These are phyloP conservation scores for Epizoanthus stellaris DNA, from an alignment of 92 coral and sea anemone genomes.

Conservation along the genomic window DNA sequence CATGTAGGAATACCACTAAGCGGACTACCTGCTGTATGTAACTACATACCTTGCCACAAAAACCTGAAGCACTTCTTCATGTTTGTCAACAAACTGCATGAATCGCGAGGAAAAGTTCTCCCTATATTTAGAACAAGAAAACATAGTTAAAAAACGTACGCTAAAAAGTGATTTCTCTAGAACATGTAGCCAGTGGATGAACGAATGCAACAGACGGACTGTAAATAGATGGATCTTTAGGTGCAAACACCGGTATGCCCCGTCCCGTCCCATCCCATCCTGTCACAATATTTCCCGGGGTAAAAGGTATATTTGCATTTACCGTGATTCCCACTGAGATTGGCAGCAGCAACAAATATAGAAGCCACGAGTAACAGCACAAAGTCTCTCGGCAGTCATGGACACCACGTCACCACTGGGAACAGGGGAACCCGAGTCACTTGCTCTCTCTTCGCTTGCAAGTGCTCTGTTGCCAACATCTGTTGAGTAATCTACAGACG, in stretches of 20 bases:
- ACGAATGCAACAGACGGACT: too few relatives aligned
- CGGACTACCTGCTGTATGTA: neutral
- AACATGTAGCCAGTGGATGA: neutral
- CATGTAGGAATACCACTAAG: neutral
- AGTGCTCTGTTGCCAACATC: too few relatives aligned
- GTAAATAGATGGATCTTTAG: too few relatives aligned
- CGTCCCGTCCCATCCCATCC: too few relatives aligned
- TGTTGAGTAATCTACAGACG: constrained; percentile 19
- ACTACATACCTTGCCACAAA: constrained; percentile 60
- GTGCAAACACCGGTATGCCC: too few relatives aligned
- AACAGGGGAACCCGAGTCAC: constrained; percentile 41
- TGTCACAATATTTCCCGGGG: neutral
- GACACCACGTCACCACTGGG: constrained; percentile 60
- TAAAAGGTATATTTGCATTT: neutral
- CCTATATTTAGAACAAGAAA: constrained; percentile 15
- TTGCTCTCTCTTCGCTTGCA: neutral
- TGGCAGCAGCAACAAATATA: constrained; percentile 60
- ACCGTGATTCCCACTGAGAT: constrained; percentile 57
- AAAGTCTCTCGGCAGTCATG: constrained; percentile 65
- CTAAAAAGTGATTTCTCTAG: too few relatives aligned
- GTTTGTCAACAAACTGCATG: constrained; percentile 60
- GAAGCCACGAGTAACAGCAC: constrained; percentile 65
- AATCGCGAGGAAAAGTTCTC: constrained; percentile 55
- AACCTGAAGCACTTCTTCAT: constrained; percentile 65
- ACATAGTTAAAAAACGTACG: neutral